phyloP scores from a whole-genome alignment of 1,140 invertebrate genomes.

The Pygmarrhopalites habei region DNA sequence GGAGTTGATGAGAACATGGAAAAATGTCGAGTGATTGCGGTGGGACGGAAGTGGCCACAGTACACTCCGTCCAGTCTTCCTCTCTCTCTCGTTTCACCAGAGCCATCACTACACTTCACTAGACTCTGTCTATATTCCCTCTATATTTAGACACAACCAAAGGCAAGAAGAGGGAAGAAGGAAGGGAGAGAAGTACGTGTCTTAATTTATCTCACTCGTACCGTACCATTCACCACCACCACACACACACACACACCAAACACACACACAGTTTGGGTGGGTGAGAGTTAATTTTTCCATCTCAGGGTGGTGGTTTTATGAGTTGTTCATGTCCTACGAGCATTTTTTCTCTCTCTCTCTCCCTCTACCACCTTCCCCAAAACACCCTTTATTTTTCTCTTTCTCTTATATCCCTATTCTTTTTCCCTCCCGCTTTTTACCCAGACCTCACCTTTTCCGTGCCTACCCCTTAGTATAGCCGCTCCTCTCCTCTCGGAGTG shows the following conservation, averaged over 20 bases:
- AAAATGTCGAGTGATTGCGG: conserved; percentile 34
- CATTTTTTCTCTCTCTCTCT: conserved; percentile 23
- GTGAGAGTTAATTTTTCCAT: conserved; percentile 36
- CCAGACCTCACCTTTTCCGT: too few relatives aligned
- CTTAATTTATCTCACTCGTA: conserved; percentile 35
- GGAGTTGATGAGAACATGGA: conserved; percentile 14
- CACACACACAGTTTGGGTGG: too few relatives aligned
- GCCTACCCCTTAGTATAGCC: too few relatives aligned
- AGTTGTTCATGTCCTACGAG: conserved; percentile 34
- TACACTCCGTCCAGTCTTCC: too few relatives aligned
- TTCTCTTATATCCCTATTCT: neutral
- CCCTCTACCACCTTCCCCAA: neutral
- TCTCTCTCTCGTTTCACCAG: too few relatives aligned
- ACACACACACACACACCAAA: too few relatives aligned
- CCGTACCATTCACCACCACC: conserved; percentile 34
- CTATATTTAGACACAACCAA: neutral
- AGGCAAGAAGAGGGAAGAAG: neutral
- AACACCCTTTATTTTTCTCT: conserved; percentile 17
- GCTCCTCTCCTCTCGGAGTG: too few relatives aligned
- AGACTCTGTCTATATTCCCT: too few relatives aligned
- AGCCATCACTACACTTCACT: neutral
- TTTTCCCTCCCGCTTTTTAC: neutral
- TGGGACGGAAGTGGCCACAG: conserved; percentile 20
- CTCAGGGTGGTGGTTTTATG: conserved; percentile 32
- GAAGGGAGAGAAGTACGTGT: conserved; percentile 19